These are phyloP conservation scores for Pyrocephalus nanus DNA, from an alignment of 2,797 vertebrate genomes.

Conservation along the genomic window DNA sequence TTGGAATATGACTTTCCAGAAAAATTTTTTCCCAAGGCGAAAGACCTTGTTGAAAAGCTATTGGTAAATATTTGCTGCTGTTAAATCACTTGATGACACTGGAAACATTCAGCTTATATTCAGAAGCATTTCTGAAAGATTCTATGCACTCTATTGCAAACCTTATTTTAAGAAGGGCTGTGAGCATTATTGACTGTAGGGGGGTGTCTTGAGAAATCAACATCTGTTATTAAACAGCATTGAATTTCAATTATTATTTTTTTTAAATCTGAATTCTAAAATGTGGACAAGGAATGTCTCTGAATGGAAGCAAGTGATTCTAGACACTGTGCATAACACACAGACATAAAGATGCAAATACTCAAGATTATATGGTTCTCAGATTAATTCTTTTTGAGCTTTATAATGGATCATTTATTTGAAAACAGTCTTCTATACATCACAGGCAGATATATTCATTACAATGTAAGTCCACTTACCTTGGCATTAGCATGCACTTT, in stretches of 20 bases:
- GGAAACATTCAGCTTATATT: not conserved
- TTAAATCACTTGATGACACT: not conserved
- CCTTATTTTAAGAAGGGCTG: not conserved
- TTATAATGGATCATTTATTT: not conserved
- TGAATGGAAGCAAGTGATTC: not conserved
- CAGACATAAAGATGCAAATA: not conserved
- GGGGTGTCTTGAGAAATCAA: not conserved
- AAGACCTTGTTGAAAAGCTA: constrained; percentile 95
- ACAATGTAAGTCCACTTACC: not conserved
- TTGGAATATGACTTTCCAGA: constrained; percentile 99
- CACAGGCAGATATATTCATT: not conserved
- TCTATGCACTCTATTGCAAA: not conserved
- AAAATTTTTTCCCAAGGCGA: constrained; percentile 99
- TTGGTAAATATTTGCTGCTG: constrained; percentile 82
- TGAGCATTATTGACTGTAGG: not conserved
- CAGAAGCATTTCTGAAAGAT: not conserved
- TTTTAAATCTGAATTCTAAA: not conserved
- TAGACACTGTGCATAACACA: not conserved
- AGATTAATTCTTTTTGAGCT: not conserved
- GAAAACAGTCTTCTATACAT: not conserved
- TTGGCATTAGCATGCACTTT: not conserved
- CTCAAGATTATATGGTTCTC: not conserved
- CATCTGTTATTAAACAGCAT: not conserved
- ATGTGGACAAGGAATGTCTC: not conserved
- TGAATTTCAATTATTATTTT: not conserved